Conservation (phyloP, 2,113 vertebrate genomes). For the Macquaria ambigua region DNA sequence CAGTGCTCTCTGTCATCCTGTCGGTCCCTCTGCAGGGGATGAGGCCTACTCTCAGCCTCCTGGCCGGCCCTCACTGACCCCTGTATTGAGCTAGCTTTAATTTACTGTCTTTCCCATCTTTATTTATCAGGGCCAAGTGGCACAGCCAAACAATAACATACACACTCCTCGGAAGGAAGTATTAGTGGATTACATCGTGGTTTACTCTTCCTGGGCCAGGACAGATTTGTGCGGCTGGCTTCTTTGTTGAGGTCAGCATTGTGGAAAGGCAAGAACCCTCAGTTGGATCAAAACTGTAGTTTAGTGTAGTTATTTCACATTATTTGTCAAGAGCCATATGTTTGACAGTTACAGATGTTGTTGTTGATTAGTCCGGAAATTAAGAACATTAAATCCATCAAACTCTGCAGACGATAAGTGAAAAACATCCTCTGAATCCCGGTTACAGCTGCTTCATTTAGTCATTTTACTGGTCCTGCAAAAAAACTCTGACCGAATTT, state of each 20-base stretch:
- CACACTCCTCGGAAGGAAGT: conserved; percentile 57
- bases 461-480: not conserved
- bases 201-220: conserved; percentile 65
- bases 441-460: conserved; percentile 31
- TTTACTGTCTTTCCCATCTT: conserved; percentile 56
- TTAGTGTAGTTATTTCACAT: conserved; percentile 23
- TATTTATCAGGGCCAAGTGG: conserved; percentile 64
- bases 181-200: conserved; percentile 66
- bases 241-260: conserved; percentile 33
- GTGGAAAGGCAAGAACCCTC: conserved; percentile 9
- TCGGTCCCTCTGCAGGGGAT: conserved; percentile 40
- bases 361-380: conserved; percentile 25
- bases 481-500: conserved; percentile 34
- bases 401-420: not conserved
- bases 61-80: conserved; percentile 33
- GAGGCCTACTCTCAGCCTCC: conserved; percentile 11
- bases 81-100: conserved; percentile 35
- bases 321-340: conserved; percentile 36
- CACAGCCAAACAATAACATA: conserved; percentile 62
- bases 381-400: conserved; percentile 26
- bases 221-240: conserved; percentile 38
- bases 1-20: conserved; percentile 47
- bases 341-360: conserved; percentile 41
- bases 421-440: conserved; percentile 26
- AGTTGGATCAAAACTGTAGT: not conserved